Evolutionary conservation across 2,888 invertebrate species (phyloP).

Genomic region (Beris chalybata): DNA sequence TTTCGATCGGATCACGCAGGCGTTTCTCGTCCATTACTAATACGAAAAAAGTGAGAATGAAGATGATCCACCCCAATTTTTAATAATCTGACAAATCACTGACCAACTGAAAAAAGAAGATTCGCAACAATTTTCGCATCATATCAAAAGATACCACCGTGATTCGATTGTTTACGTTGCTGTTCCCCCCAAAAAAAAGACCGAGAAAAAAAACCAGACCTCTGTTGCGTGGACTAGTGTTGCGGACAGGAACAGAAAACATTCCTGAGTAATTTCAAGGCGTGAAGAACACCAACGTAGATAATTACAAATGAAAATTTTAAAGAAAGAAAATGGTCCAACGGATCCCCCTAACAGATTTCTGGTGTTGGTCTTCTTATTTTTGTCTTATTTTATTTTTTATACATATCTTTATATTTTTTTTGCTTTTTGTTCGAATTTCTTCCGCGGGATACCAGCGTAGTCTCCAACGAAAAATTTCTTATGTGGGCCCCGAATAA

Average conservation of each 20-base stretch:
- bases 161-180: no score
- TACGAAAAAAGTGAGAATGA: no score
- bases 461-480: conserved; percentile 10
- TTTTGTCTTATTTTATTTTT: no score
- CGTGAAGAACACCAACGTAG: conserved; percentile 60
- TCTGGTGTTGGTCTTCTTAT: neutral
- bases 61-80: no score
- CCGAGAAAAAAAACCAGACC: neutral
- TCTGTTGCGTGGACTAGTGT: no score
- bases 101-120: no score
- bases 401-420: neutral
- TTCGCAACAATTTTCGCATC: no score
- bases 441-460: conserved; percentile 30
- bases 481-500: no score
- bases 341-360: conserved; percentile 23
- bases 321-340: conserved; percentile 34
- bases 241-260: conserved; percentile 44
- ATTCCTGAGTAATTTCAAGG: conserved; percentile 58
- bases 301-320: conserved; percentile 44
- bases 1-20: no score
- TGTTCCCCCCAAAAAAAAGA: neutral
- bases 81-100: no score
- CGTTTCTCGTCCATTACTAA: no score
- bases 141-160: no score
- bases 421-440: conserved; percentile 25